Conservation (phyloP, 2,113 vertebrate species). For the Excalfactoria chinensis region DNA sequence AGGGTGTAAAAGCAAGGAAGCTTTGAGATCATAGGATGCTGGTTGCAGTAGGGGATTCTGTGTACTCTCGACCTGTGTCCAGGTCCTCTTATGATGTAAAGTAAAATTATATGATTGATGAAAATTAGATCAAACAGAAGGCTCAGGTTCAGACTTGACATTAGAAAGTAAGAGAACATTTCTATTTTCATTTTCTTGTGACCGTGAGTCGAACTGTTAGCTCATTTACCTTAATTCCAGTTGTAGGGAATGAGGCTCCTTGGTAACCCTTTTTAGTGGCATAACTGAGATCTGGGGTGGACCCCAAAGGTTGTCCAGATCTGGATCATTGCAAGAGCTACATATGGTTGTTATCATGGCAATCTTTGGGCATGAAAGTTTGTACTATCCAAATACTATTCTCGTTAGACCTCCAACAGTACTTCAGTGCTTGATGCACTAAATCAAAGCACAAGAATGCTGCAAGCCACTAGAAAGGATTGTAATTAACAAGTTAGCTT, state of each 20-base stretch:
- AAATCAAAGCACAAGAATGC: conserved; percentile 37
- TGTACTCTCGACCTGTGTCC: not conserved
- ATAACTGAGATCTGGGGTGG: not conserved
- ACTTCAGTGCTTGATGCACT: not conserved
- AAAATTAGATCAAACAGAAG: not conserved
- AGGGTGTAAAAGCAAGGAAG: not conserved
- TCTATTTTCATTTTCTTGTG: not conserved
- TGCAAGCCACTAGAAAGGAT: not conserved
- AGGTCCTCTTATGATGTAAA: not conserved
- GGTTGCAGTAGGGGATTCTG: not conserved
- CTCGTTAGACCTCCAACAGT: conserved; percentile 19
- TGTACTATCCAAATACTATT: not conserved
- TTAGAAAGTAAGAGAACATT: not conserved
- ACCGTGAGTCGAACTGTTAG: not conserved
- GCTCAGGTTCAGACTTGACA: not conserved
- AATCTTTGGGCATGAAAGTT: not conserved
- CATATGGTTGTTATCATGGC: not conserved
- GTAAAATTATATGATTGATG: not conserved
- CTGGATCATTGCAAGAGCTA: not conserved
- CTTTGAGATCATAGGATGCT: not conserved
- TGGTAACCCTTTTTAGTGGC: not conserved
- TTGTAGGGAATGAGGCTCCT: not conserved
- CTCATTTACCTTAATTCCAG: not conserved
- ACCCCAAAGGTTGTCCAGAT: not conserved
- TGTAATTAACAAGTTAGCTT: conserved; percentile 20